Evolutionary conservation across 2,888 invertebrate genomes (phyloP).

Genomic region (Ennomos erosarius): DNA sequence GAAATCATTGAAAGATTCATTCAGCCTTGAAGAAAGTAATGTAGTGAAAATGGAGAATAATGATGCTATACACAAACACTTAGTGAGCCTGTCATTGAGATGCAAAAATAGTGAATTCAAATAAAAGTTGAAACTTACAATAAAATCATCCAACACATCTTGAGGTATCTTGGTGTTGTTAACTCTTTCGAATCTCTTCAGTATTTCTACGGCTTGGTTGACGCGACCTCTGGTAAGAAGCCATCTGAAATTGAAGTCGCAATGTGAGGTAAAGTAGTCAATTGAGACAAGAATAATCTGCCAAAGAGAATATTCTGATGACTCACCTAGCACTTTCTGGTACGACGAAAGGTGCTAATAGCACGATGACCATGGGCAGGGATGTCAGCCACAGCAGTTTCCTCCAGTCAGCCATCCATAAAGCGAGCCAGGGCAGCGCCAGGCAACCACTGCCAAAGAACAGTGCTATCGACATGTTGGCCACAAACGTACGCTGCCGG

Average conservation of each 20-base stretch:
- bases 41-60: too few relatives aligned
- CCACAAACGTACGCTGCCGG: constrained; percentile 77
- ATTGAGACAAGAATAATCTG: background rate
- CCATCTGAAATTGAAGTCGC: constrained; percentile 59
- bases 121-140: constrained; percentile 58
- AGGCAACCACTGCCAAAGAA: constrained; percentile 78
- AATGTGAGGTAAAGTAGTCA: too few relatives aligned
- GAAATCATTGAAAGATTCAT: too few relatives aligned
- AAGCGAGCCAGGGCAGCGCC: constrained; percentile 77
- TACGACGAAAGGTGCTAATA: constrained; percentile 66
- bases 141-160: constrained; percentile 76
- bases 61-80: too few relatives aligned
- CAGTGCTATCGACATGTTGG: constrained; percentile 80
- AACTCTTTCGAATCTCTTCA: constrained; percentile 71
- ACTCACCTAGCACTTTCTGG: constrained; percentile 71
- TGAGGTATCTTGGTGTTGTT: constrained; percentile 76
- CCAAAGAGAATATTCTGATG: background rate
- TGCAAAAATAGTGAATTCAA: too few relatives aligned
- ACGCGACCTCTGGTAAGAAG: constrained; percentile 69
- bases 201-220: constrained; percentile 69
- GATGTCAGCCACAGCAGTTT: constrained; percentile 71
- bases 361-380: constrained; percentile 65
- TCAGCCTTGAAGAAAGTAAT: too few relatives aligned
- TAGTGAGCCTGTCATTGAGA: too few relatives aligned
- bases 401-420: constrained; percentile 74